Evolutionary conservation across 2,113 vertebrate species (phyloP).

Genomic region (Erythrocercus mccallii): DNA sequence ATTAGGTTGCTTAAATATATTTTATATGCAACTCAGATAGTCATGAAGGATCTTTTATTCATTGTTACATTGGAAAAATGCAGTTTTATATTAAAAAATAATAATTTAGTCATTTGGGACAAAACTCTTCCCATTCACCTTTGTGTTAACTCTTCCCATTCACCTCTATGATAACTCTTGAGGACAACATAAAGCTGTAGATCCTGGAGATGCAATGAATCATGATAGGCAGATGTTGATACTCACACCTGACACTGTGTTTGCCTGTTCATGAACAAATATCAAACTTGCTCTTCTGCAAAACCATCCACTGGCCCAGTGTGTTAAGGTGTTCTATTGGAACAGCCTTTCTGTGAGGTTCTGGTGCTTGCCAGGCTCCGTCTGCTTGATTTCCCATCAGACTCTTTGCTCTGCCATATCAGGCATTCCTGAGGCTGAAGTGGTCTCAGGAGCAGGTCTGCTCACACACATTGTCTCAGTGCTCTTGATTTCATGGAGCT

Average conservation of each 20-base stretch:
- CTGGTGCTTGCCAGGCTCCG: neutral
- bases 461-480: neutral
- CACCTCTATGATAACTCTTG: neutral
- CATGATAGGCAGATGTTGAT: neutral
- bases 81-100: neutral
- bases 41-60: neutral
- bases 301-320: neutral
- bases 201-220: neutral
- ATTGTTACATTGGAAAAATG: neutral
- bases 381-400: neutral
- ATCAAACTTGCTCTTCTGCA: neutral
- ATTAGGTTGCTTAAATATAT: neutral
- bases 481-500: neutral
- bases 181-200: neutral
- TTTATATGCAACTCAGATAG: neutral
- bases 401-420: neutral
- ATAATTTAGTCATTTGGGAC: fast-evolving
- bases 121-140: neutral
- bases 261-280: neutral
- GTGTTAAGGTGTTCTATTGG: neutral
- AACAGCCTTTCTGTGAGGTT: neutral
- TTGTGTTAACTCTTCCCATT: neutral
- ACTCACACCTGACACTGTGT: neutral
- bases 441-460: neutral
- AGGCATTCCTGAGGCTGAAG: neutral